Percentiles rank a stretch among this genome's conserved stretches.
Conservation (phyloP, 2,113 vertebrate species). For the Ciconia boyciana region DNA sequence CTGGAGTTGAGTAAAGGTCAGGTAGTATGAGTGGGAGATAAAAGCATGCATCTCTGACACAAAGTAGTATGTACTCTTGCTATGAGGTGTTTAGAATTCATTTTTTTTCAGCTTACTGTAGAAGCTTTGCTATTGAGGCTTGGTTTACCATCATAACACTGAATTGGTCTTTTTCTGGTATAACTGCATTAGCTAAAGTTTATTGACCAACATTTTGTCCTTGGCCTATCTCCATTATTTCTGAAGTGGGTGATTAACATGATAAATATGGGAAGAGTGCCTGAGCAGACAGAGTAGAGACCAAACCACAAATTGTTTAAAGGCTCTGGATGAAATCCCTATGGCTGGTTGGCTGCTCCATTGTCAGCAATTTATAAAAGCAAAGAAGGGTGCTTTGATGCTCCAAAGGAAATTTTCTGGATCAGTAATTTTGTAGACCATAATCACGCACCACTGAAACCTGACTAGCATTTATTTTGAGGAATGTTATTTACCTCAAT, state of each 20-base stretch:
- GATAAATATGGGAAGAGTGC: background rate
- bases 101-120: background rate
- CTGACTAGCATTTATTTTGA: background rate
- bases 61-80: background rate
- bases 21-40: background rate
- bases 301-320: background rate
- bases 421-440: background rate
- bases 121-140: background rate
- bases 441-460: background rate
- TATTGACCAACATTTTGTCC: background rate
- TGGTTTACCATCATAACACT: background rate
- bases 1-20: background rate
- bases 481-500: background rate
- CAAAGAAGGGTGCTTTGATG: background rate
- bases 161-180: background rate
- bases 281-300: background rate
- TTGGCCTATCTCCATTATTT: background rate
- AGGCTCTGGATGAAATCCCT: background rate
- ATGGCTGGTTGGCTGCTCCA: background rate
- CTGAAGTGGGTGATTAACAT: background rate
- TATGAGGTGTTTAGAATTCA: background rate
- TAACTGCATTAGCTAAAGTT: background rate
- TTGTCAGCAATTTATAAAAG: background rate
- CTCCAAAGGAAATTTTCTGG: background rate
- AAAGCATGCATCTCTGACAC: background rate